Evolutionary conservation across 2,797 vertebrate species (phyloP).

Genomic region (Hafferia zeledoni): DNA sequence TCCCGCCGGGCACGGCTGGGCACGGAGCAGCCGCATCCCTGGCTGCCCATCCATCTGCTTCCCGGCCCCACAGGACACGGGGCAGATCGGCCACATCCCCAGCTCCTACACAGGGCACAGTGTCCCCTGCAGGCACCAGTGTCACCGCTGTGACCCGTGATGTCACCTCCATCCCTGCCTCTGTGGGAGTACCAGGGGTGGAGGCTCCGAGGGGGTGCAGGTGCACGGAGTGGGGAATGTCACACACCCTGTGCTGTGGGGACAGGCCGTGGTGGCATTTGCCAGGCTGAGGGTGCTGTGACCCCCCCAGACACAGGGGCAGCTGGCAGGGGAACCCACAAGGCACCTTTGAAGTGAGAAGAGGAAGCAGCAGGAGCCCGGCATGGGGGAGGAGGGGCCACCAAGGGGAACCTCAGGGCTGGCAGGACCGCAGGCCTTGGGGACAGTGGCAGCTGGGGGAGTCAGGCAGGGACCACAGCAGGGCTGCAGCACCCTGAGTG

Average conservation of each 20-base stretch:
- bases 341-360: not conserved
- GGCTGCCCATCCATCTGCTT: constrained; percentile 8
- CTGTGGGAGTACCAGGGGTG: rapidly evolving
- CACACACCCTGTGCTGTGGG: rapidly evolving
- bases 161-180: too few species aligned
- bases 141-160: not conserved
- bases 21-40: not conserved
- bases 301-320: not conserved
- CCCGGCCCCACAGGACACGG: rapidly evolving
- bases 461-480: not conserved
- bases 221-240: rapidly evolving
- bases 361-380: not conserved
- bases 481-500: not conserved
- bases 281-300: not conserved
- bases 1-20: not conserved
- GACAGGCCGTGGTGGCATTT: not conserved
- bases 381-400: not conserved
- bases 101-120: not conserved
- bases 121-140: rapidly evolving
- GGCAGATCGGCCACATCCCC: not conserved
- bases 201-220: not conserved
- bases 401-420: not conserved
- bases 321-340: not conserved
- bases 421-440: not conserved
- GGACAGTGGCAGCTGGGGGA: not conserved